A percentile compares a stretch with the other conserved stretches of the same genome.
phyloP scores from a whole-genome alignment of 2,113 vertebrate genomes.

The Toxotes jaculatrix region DNA sequence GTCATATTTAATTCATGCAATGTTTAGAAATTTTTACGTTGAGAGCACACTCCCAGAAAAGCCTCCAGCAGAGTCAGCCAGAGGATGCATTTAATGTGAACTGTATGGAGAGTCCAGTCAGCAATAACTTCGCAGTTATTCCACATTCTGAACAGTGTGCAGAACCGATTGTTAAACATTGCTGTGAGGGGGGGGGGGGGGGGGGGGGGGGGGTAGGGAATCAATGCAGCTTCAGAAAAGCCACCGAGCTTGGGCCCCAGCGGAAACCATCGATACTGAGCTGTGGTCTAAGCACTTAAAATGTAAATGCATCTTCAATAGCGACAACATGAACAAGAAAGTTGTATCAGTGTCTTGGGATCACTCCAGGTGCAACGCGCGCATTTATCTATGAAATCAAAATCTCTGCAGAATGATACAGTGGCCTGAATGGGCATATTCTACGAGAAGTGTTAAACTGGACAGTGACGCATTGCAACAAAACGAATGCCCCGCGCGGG shows the following conservation, averaged over 20 bases:
- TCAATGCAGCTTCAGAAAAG: constrained; percentile 66
- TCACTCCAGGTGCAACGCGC: constrained; percentile 21
- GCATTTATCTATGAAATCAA: constrained; percentile 44
- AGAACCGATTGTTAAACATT: constrained; percentile 54
- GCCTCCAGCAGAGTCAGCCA: constrained; percentile 11
- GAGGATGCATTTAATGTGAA: constrained; percentile 29
- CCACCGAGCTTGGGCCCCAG: constrained; percentile 38
- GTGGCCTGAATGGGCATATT: constrained; percentile 5
- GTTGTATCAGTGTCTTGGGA: constrained; percentile 49
- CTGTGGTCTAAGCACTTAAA: constrained; percentile 65
- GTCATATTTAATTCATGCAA: constrained; percentile 39
- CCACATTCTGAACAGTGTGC: constrained; percentile 54
- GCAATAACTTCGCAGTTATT: constrained; percentile 39
- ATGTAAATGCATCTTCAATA: constrained; percentile 71
- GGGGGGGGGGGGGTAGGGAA: constrained; percentile 1
- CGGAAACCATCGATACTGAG: constrained; percentile 63
- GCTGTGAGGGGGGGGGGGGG: not conserved
- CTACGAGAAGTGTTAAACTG: not conserved
- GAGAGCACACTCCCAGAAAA: not conserved
- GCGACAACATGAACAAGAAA: constrained; percentile 36
- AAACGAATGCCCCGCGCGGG: constrained; percentile 7
- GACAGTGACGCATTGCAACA: constrained; percentile 46
- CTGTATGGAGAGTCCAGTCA: constrained; percentile 34
- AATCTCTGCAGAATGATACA: constrained; percentile 34
- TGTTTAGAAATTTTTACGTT: constrained; percentile 6